A percentile compares a stretch with the other conserved stretches of the same genome.
phyloP scores from a whole-genome alignment of 1,140 invertebrate genomes.

The Formica selysi region DNA sequence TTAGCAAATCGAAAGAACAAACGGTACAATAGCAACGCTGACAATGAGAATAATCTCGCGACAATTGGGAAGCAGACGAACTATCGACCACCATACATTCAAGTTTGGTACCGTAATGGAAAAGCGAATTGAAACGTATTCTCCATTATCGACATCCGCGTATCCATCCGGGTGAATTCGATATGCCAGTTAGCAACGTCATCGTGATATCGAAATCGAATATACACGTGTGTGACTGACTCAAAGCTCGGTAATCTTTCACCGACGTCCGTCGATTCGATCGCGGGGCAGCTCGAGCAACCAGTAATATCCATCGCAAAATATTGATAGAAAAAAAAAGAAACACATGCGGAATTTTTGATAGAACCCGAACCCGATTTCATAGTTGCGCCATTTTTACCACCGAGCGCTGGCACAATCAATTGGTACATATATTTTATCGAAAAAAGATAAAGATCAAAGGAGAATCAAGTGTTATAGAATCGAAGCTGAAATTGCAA shows the following conservation, averaged over 20 bases:
- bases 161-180: slow-evolving; percentile 52
- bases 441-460: slow-evolving; percentile 14
- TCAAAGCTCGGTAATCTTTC: slow-evolving; percentile 45
- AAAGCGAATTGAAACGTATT: slow-evolving; percentile 64
- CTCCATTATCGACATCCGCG: slow-evolving; percentile 53
- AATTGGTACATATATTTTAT: not conserved
- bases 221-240: slow-evolving; percentile 39
- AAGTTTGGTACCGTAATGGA: slow-evolving; percentile 49
- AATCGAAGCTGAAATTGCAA: not conserved
- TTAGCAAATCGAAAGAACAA: slow-evolving; percentile 29
- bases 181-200: slow-evolving; percentile 62
- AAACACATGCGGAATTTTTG: slow-evolving; percentile 35
- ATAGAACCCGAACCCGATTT: not conserved
- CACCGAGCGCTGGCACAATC: slow-evolving; percentile 7
- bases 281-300: slow-evolving; percentile 15
- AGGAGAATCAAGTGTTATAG: not conserved
- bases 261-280: slow-evolving; percentile 47
- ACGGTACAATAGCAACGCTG: not conserved
- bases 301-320: slow-evolving; percentile 50
- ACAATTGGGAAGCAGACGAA: slow-evolving; percentile 36
- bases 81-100: slow-evolving; percentile 22
- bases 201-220: slow-evolving; percentile 61
- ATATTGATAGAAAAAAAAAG: slow-evolving; percentile 46
- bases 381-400: slow-evolving; percentile 14
- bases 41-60: slow-evolving; percentile 50